A percentile compares a stretch with the other conserved stretches of the same genome.
Conservation (phyloP, 2,797 vertebrate species). For the Melanotaenia pygmaea region DNA sequence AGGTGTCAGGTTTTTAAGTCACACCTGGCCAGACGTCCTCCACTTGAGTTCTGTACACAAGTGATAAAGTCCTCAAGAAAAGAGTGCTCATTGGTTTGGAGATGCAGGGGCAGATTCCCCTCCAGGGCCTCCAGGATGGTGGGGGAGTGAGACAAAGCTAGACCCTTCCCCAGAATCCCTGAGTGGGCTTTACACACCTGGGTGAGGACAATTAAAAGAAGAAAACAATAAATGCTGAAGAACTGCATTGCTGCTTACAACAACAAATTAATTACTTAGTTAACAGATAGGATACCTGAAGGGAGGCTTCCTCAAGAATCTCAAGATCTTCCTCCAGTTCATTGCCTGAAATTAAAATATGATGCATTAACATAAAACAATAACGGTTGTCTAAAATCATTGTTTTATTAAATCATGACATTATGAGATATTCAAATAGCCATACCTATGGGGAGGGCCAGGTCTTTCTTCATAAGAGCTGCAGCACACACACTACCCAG, state of each 20-base stretch:
- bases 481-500: constrained; percentile 97
- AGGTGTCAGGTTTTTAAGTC: not conserved
- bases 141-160: constrained; percentile 96
- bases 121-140: constrained; percentile 97
- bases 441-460: constrained; percentile 95
- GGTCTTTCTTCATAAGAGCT: constrained; percentile 98
- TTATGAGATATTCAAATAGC: not conserved
- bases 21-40: constrained; percentile 96
- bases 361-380: not conserved
- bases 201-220: not conserved
- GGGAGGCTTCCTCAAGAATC: constrained; percentile 97
- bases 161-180: constrained; percentile 95
- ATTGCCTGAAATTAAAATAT: constrained; percentile 82
- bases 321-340: constrained; percentile 98
- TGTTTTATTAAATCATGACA: not conserved
- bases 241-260: not conserved
- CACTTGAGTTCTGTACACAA: constrained; percentile 94
- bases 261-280: not conserved
- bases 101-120: constrained; percentile 94
- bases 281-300: constrained; percentile 86
- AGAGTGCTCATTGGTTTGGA: constrained; percentile 98
- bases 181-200: constrained; percentile 97
- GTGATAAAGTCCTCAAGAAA: constrained; percentile 99
- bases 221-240: not conserved
- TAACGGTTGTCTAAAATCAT: not conserved